A percentile compares a stretch with the other conserved stretches of the same genome.
Conservation (phyloP, 2,888 invertebrate species). For the Pyrrhopygopsis socrates region DNA sequence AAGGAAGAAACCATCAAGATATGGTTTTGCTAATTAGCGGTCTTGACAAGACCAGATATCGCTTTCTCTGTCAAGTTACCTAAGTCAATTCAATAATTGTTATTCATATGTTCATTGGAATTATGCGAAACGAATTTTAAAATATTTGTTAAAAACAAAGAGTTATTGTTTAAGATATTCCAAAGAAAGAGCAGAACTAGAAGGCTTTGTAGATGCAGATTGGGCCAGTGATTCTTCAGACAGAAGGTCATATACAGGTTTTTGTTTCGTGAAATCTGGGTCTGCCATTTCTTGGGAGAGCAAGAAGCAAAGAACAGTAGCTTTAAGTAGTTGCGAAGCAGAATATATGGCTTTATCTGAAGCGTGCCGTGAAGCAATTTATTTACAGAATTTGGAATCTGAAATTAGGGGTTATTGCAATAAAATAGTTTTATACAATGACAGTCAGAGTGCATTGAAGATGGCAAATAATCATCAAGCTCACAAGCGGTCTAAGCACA, state of each 20-base stretch:
- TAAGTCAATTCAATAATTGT: neutral
- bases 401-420: neutral
- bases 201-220: neutral
- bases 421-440: neutral
- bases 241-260: neutral
- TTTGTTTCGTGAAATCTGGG: constrained; percentile 38
- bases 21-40: neutral
- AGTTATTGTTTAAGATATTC: neutral
- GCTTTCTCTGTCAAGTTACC: neutral
- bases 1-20: no score
- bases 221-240: neutral
- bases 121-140: neutral
- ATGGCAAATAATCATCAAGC: constrained; percentile 28
- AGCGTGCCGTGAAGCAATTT: neutral
- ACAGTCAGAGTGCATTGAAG: constrained; percentile 25
- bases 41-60: neutral
- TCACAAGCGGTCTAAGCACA: constrained; percentile 15
- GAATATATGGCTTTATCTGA: constrained; percentile 28
- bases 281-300: constrained; percentile 39
- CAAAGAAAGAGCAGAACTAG: neutral
- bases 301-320: constrained; percentile 44
- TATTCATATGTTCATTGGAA: neutral
- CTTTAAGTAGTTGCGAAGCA: constrained; percentile 42
- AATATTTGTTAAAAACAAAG: neutral
- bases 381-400: neutral